Conservation (phyloP, 2,113 vertebrate genomes). For the Macrotus californicus region DNA sequence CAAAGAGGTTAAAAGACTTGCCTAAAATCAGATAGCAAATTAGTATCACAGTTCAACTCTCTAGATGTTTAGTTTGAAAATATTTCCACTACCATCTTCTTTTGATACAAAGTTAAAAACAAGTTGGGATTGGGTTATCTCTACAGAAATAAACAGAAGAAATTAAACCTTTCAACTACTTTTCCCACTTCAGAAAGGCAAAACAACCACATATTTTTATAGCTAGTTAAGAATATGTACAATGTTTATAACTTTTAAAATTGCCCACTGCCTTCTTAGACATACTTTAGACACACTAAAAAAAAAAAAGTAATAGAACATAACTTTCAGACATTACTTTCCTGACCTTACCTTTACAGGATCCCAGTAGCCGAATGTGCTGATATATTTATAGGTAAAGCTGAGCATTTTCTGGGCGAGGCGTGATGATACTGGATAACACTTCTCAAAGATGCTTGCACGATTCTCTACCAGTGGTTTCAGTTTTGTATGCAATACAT, state of each 20-base stretch:
- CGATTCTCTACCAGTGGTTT: slow-evolving; percentile 86
- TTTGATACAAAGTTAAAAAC: not conserved
- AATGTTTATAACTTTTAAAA: not conserved
- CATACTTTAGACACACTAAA: not conserved
- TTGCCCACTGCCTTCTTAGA: not conserved
- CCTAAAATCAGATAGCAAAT: not conserved
- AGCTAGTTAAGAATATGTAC: not conserved
- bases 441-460: slow-evolving; percentile 90
- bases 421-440: slow-evolving; percentile 81
- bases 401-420: slow-evolving; percentile 86
- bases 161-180: not conserved
- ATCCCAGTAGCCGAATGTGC: slow-evolving; percentile 91
- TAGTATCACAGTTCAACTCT: not conserved
- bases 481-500: slow-evolving; percentile 81
- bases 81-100: not conserved
- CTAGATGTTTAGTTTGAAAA: not conserved
- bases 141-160: not conserved
- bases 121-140: not conserved
- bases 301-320: not conserved
- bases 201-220: not conserved
- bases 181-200: not conserved
- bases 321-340: not conserved
- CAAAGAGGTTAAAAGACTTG: not conserved
- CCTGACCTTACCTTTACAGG: slow-evolving; percentile 86
- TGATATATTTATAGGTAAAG: slow-evolving; percentile 86